These are phyloP conservation scores for Rhingia campestris DNA, from an alignment of 2,888 invertebrate species.

Conservation along the genomic window DNA sequence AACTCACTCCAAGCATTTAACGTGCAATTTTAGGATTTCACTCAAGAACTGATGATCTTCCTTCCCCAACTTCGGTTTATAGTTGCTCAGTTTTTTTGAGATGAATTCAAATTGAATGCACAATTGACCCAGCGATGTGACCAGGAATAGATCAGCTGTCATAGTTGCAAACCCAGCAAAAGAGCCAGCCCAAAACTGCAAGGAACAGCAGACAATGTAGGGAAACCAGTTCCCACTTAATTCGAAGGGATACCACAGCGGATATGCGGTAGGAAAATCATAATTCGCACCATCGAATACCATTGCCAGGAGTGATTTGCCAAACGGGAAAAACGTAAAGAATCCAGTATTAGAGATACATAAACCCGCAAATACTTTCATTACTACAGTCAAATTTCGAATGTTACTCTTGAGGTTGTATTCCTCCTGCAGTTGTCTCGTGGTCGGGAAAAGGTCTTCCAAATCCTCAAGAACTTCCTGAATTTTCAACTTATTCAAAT, in stretches of 20 bases:
- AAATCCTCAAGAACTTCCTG: slow-evolving; percentile 77
- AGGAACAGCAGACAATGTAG: slow-evolving; percentile 75
- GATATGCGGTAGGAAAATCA: slow-evolving; percentile 77
- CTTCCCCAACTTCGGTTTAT: slow-evolving; percentile 52
- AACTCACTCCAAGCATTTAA: slow-evolving; percentile 78
- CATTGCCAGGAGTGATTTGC: neutral
- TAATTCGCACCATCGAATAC: slow-evolving; percentile 65
- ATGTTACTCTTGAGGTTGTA: slow-evolving; percentile 69
- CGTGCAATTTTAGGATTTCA: slow-evolving; percentile 76
- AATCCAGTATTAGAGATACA: slow-evolving; percentile 78
- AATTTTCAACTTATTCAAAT: slow-evolving; percentile 73
- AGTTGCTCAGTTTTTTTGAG: slow-evolving; percentile 75
- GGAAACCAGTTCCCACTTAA: slow-evolving; percentile 63
- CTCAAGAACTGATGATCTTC: slow-evolving; percentile 75
- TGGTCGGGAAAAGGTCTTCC: slow-evolving; percentile 78
- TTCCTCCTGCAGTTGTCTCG: slow-evolving; percentile 68
- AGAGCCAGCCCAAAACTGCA: slow-evolving; percentile 77
- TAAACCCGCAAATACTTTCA: slow-evolving; percentile 77
- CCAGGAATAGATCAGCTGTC: slow-evolving; percentile 78
- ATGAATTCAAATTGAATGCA: slow-evolving; percentile 79
- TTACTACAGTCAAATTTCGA: slow-evolving; percentile 76
- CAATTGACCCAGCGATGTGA: slow-evolving; percentile 78
- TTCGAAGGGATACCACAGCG: slow-evolving; percentile 79
- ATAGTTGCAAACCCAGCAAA: slow-evolving; percentile 78
- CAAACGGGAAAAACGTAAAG: slow-evolving; percentile 77